phyloP scores from a whole-genome alignment of 92 coral and sea anemone species.

The Parazoanthus atlanticus region DNA sequence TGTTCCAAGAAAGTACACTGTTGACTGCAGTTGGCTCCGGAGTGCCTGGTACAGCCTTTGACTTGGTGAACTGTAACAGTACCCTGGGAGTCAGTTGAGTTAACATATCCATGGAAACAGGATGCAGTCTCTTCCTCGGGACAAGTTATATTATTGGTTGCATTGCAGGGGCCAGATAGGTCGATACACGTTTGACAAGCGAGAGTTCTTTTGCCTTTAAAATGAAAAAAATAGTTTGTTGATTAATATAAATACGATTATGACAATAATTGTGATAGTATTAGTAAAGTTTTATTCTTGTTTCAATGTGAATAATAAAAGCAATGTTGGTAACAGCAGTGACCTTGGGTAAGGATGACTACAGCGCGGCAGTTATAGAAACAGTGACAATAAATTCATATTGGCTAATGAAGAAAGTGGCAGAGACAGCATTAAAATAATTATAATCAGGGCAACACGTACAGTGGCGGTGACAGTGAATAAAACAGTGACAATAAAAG shows the following conservation, averaged over 20 bases:
- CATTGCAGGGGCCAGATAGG: conserved; percentile 1
- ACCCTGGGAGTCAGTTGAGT: neutral
- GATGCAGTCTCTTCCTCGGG: neutral
- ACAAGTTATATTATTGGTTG: neutral
- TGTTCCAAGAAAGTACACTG: conserved; percentile 5
- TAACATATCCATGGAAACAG: conserved; percentile 26
- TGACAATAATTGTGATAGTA: neutral
- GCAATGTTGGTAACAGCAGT: neutral
- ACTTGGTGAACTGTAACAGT: neutral
- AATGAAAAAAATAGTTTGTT: neutral
- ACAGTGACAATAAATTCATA: no score
- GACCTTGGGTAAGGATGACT: neutral
- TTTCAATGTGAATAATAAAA: neutral
- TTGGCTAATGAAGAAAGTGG: no score
- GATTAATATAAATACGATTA: neutral
- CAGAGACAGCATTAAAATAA: no score
- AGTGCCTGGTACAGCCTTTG: neutral
- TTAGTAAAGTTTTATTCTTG: neutral
- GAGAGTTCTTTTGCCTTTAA: conserved; percentile 1
- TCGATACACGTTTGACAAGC: neutral
- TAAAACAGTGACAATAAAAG: no score
- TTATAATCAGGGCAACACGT: no score
- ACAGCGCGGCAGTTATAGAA: no score
- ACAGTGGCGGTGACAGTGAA: no score
- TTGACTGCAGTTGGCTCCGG: conserved; percentile 11